Evolutionary conservation across 2,113 vertebrate genomes (phyloP).

Genomic region (Sinocyclocheilus grahami): DNA sequence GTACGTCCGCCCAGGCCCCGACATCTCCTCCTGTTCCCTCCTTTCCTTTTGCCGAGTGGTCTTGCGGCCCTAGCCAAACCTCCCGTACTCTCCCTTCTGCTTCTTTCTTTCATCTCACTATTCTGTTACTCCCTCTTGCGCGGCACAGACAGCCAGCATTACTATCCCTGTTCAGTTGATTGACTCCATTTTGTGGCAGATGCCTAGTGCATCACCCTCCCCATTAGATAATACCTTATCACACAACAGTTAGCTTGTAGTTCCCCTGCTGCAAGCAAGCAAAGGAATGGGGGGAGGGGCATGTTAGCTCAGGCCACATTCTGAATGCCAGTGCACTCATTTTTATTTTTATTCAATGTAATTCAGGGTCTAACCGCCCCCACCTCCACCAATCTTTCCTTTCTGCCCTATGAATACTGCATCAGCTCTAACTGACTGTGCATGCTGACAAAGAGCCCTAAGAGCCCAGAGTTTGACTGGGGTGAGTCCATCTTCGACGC

Average conservation of each 20-base stretch:
- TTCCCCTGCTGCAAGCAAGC: slow-evolving; percentile 53
- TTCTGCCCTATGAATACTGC: slow-evolving; percentile 66
- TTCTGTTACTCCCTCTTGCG: slow-evolving; percentile 38
- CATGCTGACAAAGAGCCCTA: slow-evolving; percentile 61
- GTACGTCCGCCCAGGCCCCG: background rate
- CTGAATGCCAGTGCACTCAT: slow-evolving; percentile 65
- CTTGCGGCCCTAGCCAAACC: background rate
- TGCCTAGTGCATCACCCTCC: slow-evolving; percentile 60
- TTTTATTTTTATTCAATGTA: slow-evolving; percentile 62
- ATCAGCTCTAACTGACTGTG: slow-evolving; percentile 60
- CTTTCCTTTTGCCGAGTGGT: background rate
- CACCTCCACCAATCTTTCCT: slow-evolving; percentile 20
- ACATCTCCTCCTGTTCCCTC: background rate
- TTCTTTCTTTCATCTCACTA: slow-evolving; percentile 41
- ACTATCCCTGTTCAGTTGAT: slow-evolving; percentile 74
- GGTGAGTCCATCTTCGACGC: slow-evolving; percentile 56
- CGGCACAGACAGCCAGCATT: slow-evolving; percentile 61
- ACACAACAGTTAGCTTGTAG: slow-evolving; percentile 66
- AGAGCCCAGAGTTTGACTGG: slow-evolving; percentile 62
- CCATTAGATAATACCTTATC: slow-evolving; percentile 68
- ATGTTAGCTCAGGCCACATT: slow-evolving; percentile 61
- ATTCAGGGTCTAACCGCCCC: slow-evolving; percentile 60
- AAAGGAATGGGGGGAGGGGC: slow-evolving; percentile 35
- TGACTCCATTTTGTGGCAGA: slow-evolving; percentile 72
- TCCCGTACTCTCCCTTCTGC: background rate